These are phyloP conservation scores for Poeciliopsis presidionis DNA, from an alignment of 2,797 vertebrate genomes.

Conservation along the genomic window DNA sequence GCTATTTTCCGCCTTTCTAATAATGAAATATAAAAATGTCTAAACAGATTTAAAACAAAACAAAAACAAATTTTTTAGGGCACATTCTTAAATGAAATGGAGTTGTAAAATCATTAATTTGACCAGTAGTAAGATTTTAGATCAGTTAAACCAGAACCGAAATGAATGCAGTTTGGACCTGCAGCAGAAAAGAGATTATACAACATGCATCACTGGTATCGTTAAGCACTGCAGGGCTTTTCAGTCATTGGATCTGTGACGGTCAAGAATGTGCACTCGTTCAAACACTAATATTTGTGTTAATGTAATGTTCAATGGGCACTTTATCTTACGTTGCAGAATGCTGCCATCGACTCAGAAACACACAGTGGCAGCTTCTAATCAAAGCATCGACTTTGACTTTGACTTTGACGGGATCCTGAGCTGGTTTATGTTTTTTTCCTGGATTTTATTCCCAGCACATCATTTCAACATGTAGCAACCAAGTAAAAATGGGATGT, in stretches of 20 bases:
- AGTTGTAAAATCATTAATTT: not conserved
- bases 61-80: not conserved
- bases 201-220: not conserved
- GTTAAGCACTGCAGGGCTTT: not conserved
- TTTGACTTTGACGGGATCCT: not conserved
- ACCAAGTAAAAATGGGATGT: not conserved
- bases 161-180: not conserved
- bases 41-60: not conserved
- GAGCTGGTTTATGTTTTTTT: not conserved
- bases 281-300: constrained; percentile 1
- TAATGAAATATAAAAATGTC: not conserved
- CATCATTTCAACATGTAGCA: not conserved
- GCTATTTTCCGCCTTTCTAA: not conserved
- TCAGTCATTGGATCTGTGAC: not conserved
- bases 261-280: not conserved
- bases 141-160: not conserved
- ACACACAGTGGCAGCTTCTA: not conserved
- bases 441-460: not conserved
- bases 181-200: not conserved
- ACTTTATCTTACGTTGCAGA: not conserved
- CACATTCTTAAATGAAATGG: not conserved
- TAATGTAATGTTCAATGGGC: not conserved
- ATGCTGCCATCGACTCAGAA: not conserved
- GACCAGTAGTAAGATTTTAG: not conserved
- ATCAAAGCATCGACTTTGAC: not conserved